Evolutionary conservation across 2,888 invertebrate genomes (phyloP), one percentile per base, ranked within the genome.

Genomic region (Fragum sueziense): DNA sequence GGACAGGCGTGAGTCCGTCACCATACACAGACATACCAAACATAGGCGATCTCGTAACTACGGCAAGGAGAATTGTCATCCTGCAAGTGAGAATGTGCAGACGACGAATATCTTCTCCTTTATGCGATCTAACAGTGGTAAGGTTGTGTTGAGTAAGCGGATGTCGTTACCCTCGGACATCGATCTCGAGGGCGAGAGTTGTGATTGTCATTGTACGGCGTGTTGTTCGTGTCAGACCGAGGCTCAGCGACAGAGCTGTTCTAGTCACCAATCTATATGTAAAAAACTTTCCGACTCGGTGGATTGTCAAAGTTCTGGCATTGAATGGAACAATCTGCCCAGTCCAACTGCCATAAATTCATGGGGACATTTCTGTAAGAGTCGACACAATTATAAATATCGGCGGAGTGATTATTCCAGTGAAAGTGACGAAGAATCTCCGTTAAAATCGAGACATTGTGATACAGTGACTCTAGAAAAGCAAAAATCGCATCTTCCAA

Each of bases 321-420:
- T 51, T 9, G 74, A 69, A 47, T 70, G 74, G 51, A 52, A 34
- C 6, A 76, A 74, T n/a, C 71, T 84, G 25, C 84, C 81, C 9
- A 84, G 84, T 41, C 84, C 84, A 20, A 84, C 84, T 11, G 76
- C 81, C 33, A 84, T 90, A 20, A 85, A 83, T 31, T 89, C 89
- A 7, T 90, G 90, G 90, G 89, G 89, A 25, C 89, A 90, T 74
- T 90, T 90, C 69, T 86, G 88, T 76, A 85, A 87, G 74, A 68
- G 82, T 20, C 73, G 85, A 67, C 82, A 89, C 79, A 80, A 87
- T 41, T 90, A 90, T 78, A 90, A 90, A 75, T 90, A 90, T 70
- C 84, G 89, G 2, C 86, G 89, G 57, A 90, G 89, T 76, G 89
- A 90, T 78, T 89, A 90, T 77, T 90, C 88, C 9, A 90, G 90